Base-by-base conservation (phyloP, 1,140 invertebrate genomes). In the Anastrepha ludens region DNA sequence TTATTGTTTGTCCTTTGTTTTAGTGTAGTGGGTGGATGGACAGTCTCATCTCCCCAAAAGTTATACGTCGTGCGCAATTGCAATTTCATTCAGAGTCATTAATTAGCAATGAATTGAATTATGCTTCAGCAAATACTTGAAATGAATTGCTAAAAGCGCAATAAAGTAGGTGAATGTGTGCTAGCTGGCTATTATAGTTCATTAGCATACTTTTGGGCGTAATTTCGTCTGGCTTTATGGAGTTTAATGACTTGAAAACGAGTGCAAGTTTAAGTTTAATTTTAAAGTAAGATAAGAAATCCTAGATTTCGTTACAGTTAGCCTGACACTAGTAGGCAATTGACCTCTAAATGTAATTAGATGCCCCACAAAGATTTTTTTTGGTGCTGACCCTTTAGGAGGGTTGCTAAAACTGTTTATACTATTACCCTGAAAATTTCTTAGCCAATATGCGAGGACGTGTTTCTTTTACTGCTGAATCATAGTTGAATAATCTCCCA, bases 21-120 rank as follows among this genome's bases (percentile, higher is more conserved):
- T 62, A 1, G 15, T n/a, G 15, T 15, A 17, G 60, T 67, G 11
- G 29, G 6, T 7, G n/a, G 9, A 13, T 0, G 9, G 64, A 9
- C 20, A 41, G 39, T 67, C 50, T 67, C 64, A 3, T 67, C 64
- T 55, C 20, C 39, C 20, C 29, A 11, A 67, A 41, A 9, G 39
- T 74, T 6, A 44, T 39, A 39, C 3, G 29, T 20, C 3, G 41
- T 41, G 41, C 15, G 39, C 67, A 74, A 74, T 47, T 44, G 41
- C 39, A 7, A 13, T n/a, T 39, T 47, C 39, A 74, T 74, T 74
- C 39, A 44, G 39, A 17, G 67, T n/a, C 67, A 74, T 74, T 74
- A 47, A 74, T 74, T 74, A 44, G 17, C 8, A 74, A 44, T 74
- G 67, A 74, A 74, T 74, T 74, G 41, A 74, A 74, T 74, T 74